Evolutionary conservation across 2,113 vertebrate genomes (phyloP), one percentile per base, ranked within the genome.

Genomic region (Corydoras sp.): DNA sequence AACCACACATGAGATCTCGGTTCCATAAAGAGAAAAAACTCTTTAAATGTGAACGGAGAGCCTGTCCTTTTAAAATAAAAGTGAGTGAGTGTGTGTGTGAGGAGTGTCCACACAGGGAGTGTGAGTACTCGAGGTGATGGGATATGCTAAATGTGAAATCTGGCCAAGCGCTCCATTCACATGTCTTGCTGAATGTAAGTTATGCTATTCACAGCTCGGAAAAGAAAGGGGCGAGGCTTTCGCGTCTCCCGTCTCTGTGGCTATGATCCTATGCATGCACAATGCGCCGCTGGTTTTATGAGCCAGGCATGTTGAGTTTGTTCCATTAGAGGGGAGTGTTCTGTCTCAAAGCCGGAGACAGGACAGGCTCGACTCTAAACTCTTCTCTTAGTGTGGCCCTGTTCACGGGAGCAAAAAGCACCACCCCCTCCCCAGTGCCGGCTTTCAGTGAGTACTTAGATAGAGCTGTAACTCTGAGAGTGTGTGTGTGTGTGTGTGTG

Each of bases 21-120:
- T 24, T 24, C 18, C 29, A 56, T 64, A 55, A 31, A 18, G 11
- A 54, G 4, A 2, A 15, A 3, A 55, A 43, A 51, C 30, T 54
- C 32, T 10, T 18, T 29, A 29, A 2, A n/a, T 9, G 66, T 29
- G n/a, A 35, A 81, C 76, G 83, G 73, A 77, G 18, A 24, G 18
- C 18, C 18, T 24, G 18, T 24, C 18, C 18, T 24, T 24, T 24
- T 2, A 24, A 81, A 79, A 82, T 43, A 65, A 85, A 84, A 87
- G 35, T 5, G 86, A 86, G 86, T 85, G 82, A 85, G 84, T 83
- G 80, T 82, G 83, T 82, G 84, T 84, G 86, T 83, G 81, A 84
- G 87, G 81, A 85, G 85, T 89, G 85, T 89, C 88, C 86, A 88
- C 85, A 84, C 82, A 86, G 84, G 86, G 87, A 86, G 87, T 87